phyloP scores from a whole-genome alignment of 2,888 invertebrate species.

The Watsonalla cultraria region DNA sequence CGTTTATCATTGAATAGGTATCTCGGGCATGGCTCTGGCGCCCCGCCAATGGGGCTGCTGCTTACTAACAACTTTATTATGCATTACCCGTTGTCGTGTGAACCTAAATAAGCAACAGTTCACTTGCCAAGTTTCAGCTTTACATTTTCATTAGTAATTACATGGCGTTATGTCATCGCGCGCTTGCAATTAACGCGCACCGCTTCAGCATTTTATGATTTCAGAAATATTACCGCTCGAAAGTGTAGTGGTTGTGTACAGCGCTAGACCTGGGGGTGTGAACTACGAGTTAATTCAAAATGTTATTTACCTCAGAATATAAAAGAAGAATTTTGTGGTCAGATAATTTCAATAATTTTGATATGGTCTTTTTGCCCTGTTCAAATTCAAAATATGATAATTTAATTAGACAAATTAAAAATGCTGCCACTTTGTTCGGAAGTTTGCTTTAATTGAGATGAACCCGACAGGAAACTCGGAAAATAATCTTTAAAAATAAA shows the following conservation, averaged over 20 bases:
- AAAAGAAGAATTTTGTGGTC: too few species aligned
- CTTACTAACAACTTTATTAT: conserved; percentile 69
- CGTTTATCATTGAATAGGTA: conserved; percentile 46
- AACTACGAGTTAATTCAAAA: too few species aligned
- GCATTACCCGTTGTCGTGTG: conserved; percentile 61
- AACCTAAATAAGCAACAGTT: conserved; percentile 67
- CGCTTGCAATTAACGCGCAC: conserved; percentile 31
- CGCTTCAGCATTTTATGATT: conserved; percentile 13
- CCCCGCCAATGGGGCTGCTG: conserved; percentile 42
- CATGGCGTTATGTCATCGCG: conserved; percentile 42
- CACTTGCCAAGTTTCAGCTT: conserved; percentile 69
- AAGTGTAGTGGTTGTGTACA: not conserved
- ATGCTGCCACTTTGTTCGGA: too few species aligned
- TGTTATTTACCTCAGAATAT: too few species aligned
- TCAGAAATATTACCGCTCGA: not conserved
- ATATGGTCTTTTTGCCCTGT: too few species aligned
- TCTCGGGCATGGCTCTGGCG: conserved; percentile 45
- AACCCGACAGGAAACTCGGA: too few species aligned
- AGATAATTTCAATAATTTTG: too few species aligned
- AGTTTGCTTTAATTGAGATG: too few species aligned
- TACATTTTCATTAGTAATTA: conserved; percentile 74
- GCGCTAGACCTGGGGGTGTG: not conserved
- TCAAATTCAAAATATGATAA: too few species aligned
- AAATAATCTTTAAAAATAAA: too few species aligned
- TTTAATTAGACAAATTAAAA: too few species aligned